A percentile compares a stretch with the other conserved stretches of the same genome.
Evolutionary conservation across 2,888 invertebrate species (phyloP).

Genomic region (Hipparchia sbordonii): DNA sequence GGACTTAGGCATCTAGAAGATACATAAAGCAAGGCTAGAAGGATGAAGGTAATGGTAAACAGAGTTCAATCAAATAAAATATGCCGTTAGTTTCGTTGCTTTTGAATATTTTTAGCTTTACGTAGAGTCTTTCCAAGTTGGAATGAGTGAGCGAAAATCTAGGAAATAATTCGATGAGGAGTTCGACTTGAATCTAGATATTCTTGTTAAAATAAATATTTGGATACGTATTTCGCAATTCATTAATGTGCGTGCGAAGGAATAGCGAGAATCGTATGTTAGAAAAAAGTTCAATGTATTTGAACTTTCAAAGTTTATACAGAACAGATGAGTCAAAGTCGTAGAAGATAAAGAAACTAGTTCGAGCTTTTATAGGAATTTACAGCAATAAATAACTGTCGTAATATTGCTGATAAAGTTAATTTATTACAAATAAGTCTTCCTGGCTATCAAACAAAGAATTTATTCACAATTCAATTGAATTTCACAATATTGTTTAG

Average conservation of each 20-base stretch:
- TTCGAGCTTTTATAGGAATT: constrained; percentile 7
- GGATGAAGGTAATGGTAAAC: background rate
- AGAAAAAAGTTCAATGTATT: background rate
- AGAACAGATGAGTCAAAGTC: background rate
- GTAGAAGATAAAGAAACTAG: background rate
- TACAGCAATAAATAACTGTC: constrained; percentile 1
- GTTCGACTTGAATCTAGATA: constrained; percentile 6
- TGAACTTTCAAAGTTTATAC: background rate
- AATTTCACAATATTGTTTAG: background rate
- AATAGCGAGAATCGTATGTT: constrained; percentile 9
- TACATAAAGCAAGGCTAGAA: background rate
- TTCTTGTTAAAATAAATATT: constrained; percentile 13
- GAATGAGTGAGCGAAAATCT: background rate
- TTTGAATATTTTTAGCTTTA: background rate
- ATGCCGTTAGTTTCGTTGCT: background rate
- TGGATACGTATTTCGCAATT: background rate
- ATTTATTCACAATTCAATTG: background rate
- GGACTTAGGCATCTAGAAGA: background rate
- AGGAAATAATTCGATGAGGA: background rate
- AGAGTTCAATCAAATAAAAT: background rate
- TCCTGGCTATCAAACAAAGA: too few relatives aligned
- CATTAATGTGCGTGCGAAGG: background rate
- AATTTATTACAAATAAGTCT: background rate
- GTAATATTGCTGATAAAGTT: background rate
- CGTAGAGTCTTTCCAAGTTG: background rate